These are phyloP conservation scores for Ceratina calcarata DNA, from an alignment of 1,140 invertebrate species.

Conservation along the genomic window DNA sequence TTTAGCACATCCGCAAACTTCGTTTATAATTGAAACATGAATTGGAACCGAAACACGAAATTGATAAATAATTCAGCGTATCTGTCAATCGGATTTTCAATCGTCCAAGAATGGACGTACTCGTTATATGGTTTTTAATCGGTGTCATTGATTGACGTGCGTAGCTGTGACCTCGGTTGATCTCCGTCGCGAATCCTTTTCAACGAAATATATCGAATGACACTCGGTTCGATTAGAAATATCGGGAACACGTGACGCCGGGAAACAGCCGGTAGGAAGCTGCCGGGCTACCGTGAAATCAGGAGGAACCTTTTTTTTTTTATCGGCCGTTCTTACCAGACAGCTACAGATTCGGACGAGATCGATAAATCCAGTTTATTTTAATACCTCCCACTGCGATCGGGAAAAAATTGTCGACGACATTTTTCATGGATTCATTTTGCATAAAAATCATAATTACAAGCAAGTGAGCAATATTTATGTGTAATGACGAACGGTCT, in stretches of 20 bases:
- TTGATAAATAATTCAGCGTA: constrained; percentile 27
- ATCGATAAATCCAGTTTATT: constrained; percentile 39
- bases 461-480: no score
- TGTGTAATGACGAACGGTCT: no score
- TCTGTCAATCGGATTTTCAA: constrained; percentile 34
- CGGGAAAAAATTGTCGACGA: neutral
- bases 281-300: constrained; percentile 43
- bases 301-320: constrained; percentile 34
- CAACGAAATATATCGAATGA: constrained; percentile 49
- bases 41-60: neutral
- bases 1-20: no score
- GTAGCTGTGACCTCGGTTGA: constrained; percentile 24
- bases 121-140: constrained; percentile 52
- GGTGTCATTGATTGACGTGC: constrained; percentile 49
- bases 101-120: constrained; percentile 1
- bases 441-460: neutral
- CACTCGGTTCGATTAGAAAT: constrained; percentile 49
- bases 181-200: constrained; percentile 36
- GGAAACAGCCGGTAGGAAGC: constrained; percentile 40
- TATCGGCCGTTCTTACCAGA: neutral
- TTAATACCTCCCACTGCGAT: constrained; percentile 4
- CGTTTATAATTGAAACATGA: constrained; percentile 4
- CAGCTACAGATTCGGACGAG: constrained; percentile 28
- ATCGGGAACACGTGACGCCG: constrained; percentile 1
- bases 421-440: constrained; percentile 3